Percentiles rank a stretch among this genome's conserved stretches.
phyloP scores from a whole-genome alignment of 2,888 invertebrate species.

The Agrochola litura region DNA sequence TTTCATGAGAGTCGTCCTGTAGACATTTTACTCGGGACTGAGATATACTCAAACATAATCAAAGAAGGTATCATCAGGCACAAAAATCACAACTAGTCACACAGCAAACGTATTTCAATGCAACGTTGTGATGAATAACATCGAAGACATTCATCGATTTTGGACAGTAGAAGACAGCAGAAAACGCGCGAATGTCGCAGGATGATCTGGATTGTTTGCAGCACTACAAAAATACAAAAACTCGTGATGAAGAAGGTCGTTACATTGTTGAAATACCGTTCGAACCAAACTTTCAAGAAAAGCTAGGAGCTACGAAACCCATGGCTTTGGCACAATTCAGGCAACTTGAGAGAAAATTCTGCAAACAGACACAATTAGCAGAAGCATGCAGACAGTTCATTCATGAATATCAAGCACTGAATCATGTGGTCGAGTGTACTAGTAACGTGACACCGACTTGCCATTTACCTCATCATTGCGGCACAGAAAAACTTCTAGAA shows the following conservation, averaged over 20 bases:
- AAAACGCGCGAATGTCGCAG: neutral
- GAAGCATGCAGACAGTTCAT: neutral
- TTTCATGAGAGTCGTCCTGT: too few relatives aligned
- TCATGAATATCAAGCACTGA: neutral
- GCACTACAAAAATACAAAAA: neutral
- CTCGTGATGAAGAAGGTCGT: neutral
- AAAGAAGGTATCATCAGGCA: neutral
- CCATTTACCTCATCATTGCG: neutral
- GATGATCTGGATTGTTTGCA: neutral
- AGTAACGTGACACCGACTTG: neutral
- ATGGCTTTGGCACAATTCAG: neutral
- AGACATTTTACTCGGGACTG: too few relatives aligned
- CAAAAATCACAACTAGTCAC: neutral
- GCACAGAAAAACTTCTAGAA: neutral
- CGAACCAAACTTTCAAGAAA: neutral
- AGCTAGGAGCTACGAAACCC: neutral
- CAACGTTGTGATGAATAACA: constrained; percentile 5
- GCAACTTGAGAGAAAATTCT: neutral
- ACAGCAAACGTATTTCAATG: neutral
- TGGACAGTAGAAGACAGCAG: constrained; percentile 27
- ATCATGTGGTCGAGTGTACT: constrained; percentile 1
- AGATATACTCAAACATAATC: too few relatives aligned
- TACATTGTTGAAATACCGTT: neutral
- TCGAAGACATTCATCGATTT: constrained; percentile 12
- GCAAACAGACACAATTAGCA: neutral